Evolutionary conservation across 2,888 invertebrate species (phyloP).

Genomic region (Leptothorax acervorum): DNA sequence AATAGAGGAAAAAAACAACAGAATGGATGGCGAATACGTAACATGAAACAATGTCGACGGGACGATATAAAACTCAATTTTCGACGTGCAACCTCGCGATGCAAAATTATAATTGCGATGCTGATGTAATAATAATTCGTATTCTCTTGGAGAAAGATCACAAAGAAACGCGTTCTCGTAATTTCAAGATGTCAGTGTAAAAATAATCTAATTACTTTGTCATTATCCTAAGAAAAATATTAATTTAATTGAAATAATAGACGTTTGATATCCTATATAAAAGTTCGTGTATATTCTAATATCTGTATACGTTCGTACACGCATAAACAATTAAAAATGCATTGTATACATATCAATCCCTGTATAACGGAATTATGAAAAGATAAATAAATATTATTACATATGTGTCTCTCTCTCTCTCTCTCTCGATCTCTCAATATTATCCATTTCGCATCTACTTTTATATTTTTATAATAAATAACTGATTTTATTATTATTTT

Average conservation of each 20-base stretch:
- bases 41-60: neutral
- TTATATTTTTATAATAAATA: neutral
- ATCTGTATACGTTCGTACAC: too few species aligned
- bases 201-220: neutral
- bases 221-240: neutral
- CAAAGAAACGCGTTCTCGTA: neutral
- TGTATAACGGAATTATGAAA: neutral
- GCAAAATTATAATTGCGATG: neutral
- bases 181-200: neutral
- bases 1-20: neutral
- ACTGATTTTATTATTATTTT: neutral
- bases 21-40: neutral
- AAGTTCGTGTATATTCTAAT: too few species aligned
- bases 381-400: neutral
- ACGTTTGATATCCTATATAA: too few species aligned
- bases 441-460: neutral
- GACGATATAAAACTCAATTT: conserved; percentile 17
- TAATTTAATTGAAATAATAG: neutral
- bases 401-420: neutral
- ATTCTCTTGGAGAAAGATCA: neutral
- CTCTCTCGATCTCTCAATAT: too few species aligned
- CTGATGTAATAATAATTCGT: neutral
- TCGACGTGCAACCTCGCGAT: neutral
- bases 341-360: neutral
- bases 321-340: neutral